Conservation (phyloP, 2,797 vertebrate genomes). For the Furcifer pardalis region DNA sequence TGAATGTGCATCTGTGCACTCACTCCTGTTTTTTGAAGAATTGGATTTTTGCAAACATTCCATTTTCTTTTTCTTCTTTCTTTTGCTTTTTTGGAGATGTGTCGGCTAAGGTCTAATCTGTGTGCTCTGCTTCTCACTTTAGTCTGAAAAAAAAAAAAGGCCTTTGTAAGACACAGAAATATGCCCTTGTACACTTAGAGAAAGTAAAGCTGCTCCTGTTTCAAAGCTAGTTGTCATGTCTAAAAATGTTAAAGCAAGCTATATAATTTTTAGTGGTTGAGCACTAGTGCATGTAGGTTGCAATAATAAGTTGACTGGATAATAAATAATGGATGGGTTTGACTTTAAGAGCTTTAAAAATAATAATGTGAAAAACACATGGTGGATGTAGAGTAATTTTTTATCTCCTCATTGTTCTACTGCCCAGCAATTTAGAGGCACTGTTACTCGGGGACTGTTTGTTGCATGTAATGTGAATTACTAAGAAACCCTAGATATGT, state of each 20-base stretch:
- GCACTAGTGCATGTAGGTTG: neutral
- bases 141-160: neutral
- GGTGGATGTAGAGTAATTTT: neutral
- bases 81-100: neutral
- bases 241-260: neutral
- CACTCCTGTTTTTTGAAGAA: no score
- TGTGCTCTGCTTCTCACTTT: neutral
- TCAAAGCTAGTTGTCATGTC: neutral
- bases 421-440: neutral
- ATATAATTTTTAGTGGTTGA: neutral
- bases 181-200: neutral
- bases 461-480: neutral
- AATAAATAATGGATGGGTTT: neutral
- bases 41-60: neutral
- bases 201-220: neutral
- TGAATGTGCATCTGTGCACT: neutral
- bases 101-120: neutral
- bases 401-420: neutral
- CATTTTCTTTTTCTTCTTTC: no score
- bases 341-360: neutral
- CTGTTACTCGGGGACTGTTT: neutral
- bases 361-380: neutral
- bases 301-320: neutral
- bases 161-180: neutral
- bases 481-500: neutral